Evolutionary conservation across 2,797 vertebrate genomes (phyloP).

Genomic region (Arremon brunneinucha): DNA sequence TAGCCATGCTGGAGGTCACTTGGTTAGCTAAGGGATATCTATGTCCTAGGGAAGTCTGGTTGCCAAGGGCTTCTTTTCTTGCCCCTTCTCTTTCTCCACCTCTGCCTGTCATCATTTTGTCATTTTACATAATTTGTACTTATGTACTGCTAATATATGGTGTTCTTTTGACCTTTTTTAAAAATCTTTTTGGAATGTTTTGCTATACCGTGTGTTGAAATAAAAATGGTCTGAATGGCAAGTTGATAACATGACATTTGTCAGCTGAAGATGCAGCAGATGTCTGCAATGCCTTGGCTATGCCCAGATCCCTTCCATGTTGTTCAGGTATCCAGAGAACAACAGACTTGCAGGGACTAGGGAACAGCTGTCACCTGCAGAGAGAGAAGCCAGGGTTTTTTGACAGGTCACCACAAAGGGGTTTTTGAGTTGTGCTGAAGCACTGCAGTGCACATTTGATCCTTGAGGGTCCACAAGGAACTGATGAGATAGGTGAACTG

Average conservation of each 20-base stretch:
- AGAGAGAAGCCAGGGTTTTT: not conserved
- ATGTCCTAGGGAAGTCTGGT: not conserved
- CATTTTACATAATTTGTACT: not conserved
- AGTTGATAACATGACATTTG: not conserved
- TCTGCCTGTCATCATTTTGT: not conserved
- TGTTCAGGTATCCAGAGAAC: not conserved
- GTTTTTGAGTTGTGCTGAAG: not conserved
- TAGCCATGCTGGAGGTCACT: not conserved
- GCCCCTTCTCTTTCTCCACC: not conserved
- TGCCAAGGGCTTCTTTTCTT: not conserved
- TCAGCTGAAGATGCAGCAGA: not conserved
- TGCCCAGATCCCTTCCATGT: not conserved
- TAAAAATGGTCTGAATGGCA: not conserved
- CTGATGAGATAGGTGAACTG: not conserved
- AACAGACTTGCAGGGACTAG: not conserved
- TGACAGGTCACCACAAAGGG: not conserved
- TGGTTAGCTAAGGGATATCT: not conserved
- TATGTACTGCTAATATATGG: not conserved
- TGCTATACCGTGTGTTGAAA: not conserved
- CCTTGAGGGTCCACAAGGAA: not conserved
- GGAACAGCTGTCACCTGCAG: not conserved
- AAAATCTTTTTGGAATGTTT: not conserved
- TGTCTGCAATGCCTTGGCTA: not conserved
- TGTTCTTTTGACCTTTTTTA: not conserved
- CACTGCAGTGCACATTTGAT: not conserved